A percentile compares a stretch with the other conserved stretches of the same genome.
phyloP scores from a whole-genome alignment of 2,797 vertebrate genomes.

The Etheostoma nigrum region DNA sequence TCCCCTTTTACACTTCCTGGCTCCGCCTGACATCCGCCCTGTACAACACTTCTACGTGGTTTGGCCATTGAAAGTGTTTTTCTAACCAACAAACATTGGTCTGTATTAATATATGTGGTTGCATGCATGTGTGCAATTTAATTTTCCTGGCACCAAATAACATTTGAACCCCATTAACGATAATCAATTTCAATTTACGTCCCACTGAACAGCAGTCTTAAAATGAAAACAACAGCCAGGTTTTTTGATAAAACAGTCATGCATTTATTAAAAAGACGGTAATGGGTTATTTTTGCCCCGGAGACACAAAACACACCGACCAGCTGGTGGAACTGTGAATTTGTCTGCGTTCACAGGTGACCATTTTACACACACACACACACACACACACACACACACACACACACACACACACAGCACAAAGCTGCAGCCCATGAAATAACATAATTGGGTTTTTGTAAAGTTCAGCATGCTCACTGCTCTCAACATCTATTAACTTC shows the following conservation, averaged over 20 bases:
- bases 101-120: background rate
- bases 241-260: background rate
- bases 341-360: conserved; percentile 14
- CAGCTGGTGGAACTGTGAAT: conserved; percentile 4
- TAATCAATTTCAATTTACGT: conserved; percentile 37
- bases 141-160: conserved; percentile 5
- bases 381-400: background rate
- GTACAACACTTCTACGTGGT: background rate
- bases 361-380: background rate
- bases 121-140: background rate
- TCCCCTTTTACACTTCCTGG: background rate
- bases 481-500: conserved; percentile 54
- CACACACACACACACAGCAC: background rate
- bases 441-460: conserved; percentile 47
- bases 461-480: conserved; percentile 29
- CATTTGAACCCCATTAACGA: conserved; percentile 34
- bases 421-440: conserved; percentile 25
- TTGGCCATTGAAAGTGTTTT: background rate
- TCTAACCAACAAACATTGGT: background rate
- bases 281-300: conserved; percentile 13
- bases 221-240: background rate
- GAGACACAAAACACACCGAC: background rate
- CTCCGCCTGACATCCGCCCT: background rate
- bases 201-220: background rate
- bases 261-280: conserved; percentile 30